Evolutionary conservation across 2,888 invertebrate genomes (phyloP).

Genomic region (Agrilus biguttatus): DNA sequence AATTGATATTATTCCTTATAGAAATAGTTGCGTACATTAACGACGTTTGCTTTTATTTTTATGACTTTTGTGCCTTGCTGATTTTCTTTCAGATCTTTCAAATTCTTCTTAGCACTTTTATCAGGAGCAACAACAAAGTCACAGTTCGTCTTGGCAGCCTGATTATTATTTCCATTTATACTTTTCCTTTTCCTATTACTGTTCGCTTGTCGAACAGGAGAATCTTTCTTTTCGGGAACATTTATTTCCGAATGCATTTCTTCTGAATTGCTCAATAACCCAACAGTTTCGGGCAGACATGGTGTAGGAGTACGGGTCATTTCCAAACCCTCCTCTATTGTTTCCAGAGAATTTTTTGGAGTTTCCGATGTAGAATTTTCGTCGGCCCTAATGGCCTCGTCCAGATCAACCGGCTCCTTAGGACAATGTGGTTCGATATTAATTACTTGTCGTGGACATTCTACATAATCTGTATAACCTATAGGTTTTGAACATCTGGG

Average conservation of each 20-base stretch:
- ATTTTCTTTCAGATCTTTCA: neutral
- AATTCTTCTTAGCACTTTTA: neutral
- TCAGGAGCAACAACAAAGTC: neutral
- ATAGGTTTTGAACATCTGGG: conserved; percentile 6
- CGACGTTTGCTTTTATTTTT: conserved; percentile 7
- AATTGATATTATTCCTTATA: conserved; percentile 4
- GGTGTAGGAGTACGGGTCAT: too few species aligned
- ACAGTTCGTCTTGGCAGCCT: neutral
- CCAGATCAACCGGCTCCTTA: too few species aligned
- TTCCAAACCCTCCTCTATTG: too few species aligned
- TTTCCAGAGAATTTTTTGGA: neutral
- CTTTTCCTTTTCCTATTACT: too few species aligned
- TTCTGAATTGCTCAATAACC: too few species aligned
- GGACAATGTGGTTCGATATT: neutral
- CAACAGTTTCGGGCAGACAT: too few species aligned
- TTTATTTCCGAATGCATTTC: too few species aligned
- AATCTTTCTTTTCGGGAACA: too few species aligned
- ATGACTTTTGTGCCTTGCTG: conserved; percentile 5
- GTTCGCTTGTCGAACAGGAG: too few species aligned
- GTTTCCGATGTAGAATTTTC: too few species aligned
- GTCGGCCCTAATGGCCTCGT: too few species aligned
- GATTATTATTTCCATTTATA: neutral
- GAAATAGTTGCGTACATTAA: conserved; percentile 11
- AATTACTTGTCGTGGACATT: neutral
- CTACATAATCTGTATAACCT: neutral